phyloP scores from a whole-genome alignment of 2,888 invertebrate genomes.

The Meteorus colon region DNA sequence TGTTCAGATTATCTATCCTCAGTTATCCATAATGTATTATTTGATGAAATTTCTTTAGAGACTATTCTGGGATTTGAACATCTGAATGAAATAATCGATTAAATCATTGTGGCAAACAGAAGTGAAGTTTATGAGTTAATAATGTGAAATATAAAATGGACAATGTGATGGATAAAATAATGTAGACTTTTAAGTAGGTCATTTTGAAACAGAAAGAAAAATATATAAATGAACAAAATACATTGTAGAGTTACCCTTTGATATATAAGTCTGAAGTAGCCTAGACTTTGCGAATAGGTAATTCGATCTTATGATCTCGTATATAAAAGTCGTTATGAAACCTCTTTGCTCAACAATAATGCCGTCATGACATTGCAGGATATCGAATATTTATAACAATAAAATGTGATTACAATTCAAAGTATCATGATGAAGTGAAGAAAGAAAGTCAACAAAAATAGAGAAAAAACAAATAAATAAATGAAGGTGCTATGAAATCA shows the following conservation, averaged over 20 bases:
- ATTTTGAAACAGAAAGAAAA: background rate
- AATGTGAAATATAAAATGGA: too few relatives aligned
- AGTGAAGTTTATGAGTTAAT: too few relatives aligned
- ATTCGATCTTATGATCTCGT: background rate
- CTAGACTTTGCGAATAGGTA: background rate
- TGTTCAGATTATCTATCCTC: background rate
- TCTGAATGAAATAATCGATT: too few relatives aligned
- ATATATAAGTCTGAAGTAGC: constrained; percentile 1
- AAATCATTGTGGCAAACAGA: too few relatives aligned
- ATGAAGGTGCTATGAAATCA: background rate
- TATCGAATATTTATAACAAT: background rate
- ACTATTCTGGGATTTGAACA: too few relatives aligned
- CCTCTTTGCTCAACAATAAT: background rate
- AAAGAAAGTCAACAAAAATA: background rate
- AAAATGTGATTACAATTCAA: background rate
- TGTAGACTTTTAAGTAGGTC: background rate
- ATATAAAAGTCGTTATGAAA: constrained; percentile 1
- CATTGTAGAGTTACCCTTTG: background rate
- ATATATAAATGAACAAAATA: background rate
- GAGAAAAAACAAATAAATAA: constrained; percentile 11
- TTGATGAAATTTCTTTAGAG: too few relatives aligned
- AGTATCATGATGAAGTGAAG: background rate
- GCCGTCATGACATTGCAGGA: background rate
- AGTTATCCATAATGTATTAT: too few relatives aligned
- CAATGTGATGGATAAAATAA: background rate